These are phyloP conservation scores for Rhyacichthys aspro DNA, from an alignment of 2,797 vertebrate species.

Conservation along the genomic window DNA sequence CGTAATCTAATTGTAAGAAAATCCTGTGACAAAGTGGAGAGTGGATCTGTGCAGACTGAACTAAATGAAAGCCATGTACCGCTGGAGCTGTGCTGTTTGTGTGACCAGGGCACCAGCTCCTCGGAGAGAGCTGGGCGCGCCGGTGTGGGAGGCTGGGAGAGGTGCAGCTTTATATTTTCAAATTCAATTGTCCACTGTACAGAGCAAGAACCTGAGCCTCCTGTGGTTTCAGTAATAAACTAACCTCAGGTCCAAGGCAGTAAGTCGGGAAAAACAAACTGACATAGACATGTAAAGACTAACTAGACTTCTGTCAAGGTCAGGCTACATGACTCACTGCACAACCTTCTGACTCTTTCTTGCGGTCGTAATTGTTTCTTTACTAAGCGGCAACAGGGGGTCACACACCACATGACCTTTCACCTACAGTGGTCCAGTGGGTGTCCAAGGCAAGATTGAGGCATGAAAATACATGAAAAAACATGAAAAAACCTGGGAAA, in stretches of 20 bases:
- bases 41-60: conserved; percentile 29
- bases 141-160: conserved; percentile 54
- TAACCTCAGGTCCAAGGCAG: conserved; percentile 48
- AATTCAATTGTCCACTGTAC: conserved; percentile 66
- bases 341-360: too few relatives aligned
- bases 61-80: conserved; percentile 30
- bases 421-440: too few relatives aligned
- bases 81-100: conserved; percentile 49
- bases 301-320: conserved; percentile 1
- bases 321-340: conserved; percentile 11
- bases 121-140: conserved; percentile 37
- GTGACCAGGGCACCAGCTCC: conserved; percentile 61
- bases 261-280: conserved; percentile 37
- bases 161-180: conserved; percentile 61
- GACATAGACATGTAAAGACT: conserved; percentile 9
- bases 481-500: too few relatives aligned
- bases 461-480: too few relatives aligned
- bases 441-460: too few relatives aligned
- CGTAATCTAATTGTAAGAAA: conserved; percentile 69
- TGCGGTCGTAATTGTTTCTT: too few relatives aligned
- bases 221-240: conserved; percentile 65
- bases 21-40: conserved; percentile 55
- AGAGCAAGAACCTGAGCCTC: conserved; percentile 52
- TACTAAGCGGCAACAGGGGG: too few relatives aligned
- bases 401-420: too few relatives aligned